These are phyloP conservation scores for Sciurus vulgaris DNA, from an alignment of 2,797 vertebrate genomes.

Conservation along the genomic window DNA sequence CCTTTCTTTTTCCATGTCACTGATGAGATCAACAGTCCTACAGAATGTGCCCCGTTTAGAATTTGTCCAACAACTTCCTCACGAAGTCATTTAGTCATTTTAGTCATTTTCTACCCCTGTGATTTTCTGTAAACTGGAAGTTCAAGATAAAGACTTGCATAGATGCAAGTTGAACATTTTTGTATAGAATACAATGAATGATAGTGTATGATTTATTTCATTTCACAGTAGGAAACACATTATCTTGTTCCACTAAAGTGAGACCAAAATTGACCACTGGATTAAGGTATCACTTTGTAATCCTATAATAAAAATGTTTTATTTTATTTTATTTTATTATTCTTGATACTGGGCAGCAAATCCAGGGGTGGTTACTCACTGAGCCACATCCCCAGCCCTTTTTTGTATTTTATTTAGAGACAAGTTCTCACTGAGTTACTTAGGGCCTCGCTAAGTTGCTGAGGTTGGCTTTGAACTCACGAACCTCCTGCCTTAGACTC, in stretches of 20 bases:
- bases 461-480: too few relatives aligned
- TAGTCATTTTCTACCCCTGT: neutral
- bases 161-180: neutral
- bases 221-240: neutral
- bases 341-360: too few relatives aligned
- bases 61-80: neutral
- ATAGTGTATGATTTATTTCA: neutral
- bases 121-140: neutral
- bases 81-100: neutral
- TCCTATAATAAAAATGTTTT: neutral
- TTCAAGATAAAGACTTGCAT: neutral
- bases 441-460: too few relatives aligned
- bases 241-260: neutral
- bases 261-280: neutral
- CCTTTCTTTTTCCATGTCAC: neutral
- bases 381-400: too few relatives aligned
- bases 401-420: too few relatives aligned
- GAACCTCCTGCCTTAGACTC: too few relatives aligned
- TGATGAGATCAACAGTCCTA: neutral
- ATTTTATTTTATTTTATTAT: too few relatives aligned
- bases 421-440: too few relatives aligned
- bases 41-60: neutral
- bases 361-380: too few relatives aligned
- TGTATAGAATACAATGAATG: neutral
- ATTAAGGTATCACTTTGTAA: neutral